These are phyloP conservation scores for Turnix velox DNA, from an alignment of 2,113 vertebrate genomes.

Conservation along the genomic window DNA sequence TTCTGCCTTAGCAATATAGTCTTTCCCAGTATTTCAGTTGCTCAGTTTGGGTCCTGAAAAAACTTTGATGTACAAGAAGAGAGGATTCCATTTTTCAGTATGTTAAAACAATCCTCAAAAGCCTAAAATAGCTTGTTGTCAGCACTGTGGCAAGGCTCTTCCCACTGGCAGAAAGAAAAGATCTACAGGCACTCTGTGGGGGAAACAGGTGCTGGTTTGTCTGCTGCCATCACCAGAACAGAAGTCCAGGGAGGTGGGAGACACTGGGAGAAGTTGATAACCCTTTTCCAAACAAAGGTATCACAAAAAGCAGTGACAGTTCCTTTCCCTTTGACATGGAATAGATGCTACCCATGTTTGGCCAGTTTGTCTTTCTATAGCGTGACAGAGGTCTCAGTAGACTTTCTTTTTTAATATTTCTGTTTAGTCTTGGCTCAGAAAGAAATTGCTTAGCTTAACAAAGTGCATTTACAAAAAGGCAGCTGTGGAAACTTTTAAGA, in stretches of 20 bases:
- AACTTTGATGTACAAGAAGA: neutral
- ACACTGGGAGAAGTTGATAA: neutral
- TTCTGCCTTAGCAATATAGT: neutral
- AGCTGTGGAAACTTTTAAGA: constrained; percentile 40
- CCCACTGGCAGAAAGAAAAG: neutral
- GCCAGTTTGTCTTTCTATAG: neutral
- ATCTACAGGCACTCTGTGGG: neutral
- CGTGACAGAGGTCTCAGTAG: neutral
- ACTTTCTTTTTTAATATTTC: neutral
- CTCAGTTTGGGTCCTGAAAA: neutral
- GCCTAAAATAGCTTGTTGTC: neutral
- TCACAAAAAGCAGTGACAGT: neutral
- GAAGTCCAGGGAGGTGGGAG: neutral
- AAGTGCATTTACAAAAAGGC: constrained; percentile 16
- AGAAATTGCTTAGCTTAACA: constrained; percentile 27
- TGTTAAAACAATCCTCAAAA: neutral
- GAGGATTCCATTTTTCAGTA: neutral
- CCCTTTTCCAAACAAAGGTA: neutral
- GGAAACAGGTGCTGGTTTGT: neutral
- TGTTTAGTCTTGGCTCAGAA: neutral
- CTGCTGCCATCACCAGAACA: neutral
- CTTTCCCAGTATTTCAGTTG: neutral
- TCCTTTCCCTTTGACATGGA: neutral
- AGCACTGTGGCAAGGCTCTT: neutral
- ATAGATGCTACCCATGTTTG: neutral